phyloP scores from a whole-genome alignment of 1,140 invertebrate genomes.

The Drosophila sp. region DNA sequence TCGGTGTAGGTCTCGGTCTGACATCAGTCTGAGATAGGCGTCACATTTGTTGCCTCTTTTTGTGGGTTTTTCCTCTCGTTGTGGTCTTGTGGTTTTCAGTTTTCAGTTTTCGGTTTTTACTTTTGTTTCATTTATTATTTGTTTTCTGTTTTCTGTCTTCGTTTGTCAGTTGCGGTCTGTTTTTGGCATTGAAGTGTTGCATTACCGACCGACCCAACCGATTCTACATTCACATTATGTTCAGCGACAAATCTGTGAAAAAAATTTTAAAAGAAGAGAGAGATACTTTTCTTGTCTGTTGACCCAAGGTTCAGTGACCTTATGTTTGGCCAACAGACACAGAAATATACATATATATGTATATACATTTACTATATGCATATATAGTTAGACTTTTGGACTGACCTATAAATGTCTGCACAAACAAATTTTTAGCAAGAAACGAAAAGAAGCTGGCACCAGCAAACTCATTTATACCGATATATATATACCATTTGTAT shows the following conservation, averaged over 20 bases:
- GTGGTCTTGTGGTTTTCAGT: constrained; percentile 68
- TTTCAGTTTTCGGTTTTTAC: constrained; percentile 53
- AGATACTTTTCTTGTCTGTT: constrained; percentile 26
- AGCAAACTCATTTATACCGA: not conserved
- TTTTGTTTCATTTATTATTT: constrained; percentile 33
- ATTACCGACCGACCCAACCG: constrained; percentile 43
- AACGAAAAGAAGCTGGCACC: constrained; percentile 16
- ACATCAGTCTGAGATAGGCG: constrained; percentile 22
- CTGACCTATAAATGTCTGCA: constrained; percentile 45
- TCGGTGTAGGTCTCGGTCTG: not conserved
- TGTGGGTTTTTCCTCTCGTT: constrained; percentile 39
- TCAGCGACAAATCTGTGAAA: constrained; percentile 55
- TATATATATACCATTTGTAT: not conserved
- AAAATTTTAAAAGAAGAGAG: constrained; percentile 14
- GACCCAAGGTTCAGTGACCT: constrained; percentile 46
- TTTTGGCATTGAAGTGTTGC: constrained; percentile 65
- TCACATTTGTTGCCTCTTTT: constrained; percentile 39
- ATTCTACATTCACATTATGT: constrained; percentile 22
- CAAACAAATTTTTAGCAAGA: constrained; percentile 17
- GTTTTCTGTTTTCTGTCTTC: constrained; percentile 18
- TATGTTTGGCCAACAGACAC: constrained; percentile 13
- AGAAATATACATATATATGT: not conserved
- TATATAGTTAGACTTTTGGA: constrained; percentile 30
- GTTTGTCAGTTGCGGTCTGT: constrained; percentile 36
- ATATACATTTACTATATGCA: too few species aligned